A percentile compares a stretch with the other conserved stretches of the same genome.
Evolutionary conservation across 2,797 vertebrate genomes (phyloP).

Genomic region (Mallotus villosus): DNA sequence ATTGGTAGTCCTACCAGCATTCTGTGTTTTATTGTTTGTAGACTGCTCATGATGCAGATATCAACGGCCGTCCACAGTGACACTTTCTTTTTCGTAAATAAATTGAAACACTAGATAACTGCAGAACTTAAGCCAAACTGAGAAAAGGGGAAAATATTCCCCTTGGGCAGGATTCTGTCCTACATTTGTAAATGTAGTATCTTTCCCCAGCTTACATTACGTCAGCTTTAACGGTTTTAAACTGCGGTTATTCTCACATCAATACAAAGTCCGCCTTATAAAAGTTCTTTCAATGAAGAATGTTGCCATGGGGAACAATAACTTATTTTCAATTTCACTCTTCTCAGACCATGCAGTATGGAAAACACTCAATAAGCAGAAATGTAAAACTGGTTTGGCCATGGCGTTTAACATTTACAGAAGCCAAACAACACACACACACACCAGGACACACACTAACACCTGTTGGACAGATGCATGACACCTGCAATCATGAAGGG

Average conservation of each 20-base stretch:
- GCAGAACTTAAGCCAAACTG: too few species aligned
- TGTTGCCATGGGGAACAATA: slow-evolving; percentile 13
- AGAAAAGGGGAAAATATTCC: too few species aligned
- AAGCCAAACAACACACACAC: not conserved
- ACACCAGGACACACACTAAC: not conserved
- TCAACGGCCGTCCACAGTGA: not conserved
- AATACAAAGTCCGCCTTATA: not conserved
- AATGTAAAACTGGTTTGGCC: not conserved
- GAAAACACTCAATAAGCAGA: not conserved
- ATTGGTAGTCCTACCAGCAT: too few species aligned
- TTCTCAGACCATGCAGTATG: slow-evolving; percentile 1
- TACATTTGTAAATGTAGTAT: too few species aligned
- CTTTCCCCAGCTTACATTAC: not conserved
- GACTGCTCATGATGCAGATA: too few species aligned
- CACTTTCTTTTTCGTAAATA: not conserved
- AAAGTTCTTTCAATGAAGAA: slow-evolving; percentile 17
- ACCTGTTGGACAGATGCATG: not conserved
- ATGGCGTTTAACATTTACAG: not conserved
- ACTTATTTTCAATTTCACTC: not conserved
- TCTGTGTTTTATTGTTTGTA: too few species aligned
- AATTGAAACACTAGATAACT: too few species aligned
- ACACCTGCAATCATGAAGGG: not conserved
- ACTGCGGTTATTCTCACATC: not conserved
- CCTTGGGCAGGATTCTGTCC: too few species aligned
- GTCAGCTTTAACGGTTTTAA: too few species aligned